phyloP scores from a whole-genome alignment of 53 echinoderm and acorn worm species.

The Mesocentrotus franciscanus region DNA sequence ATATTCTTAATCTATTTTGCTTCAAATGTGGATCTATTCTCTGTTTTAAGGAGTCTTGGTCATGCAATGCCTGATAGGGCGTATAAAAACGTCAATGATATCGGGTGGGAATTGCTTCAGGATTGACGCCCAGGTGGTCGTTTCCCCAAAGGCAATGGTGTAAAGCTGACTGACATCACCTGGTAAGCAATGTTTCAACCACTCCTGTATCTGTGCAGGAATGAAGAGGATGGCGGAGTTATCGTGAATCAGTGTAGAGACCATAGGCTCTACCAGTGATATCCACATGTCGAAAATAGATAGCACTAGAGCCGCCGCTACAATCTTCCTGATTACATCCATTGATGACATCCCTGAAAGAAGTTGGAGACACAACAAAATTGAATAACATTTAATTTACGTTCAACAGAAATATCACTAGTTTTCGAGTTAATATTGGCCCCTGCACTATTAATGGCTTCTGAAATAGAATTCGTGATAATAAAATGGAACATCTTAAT shows the following conservation, averaged over 20 bases:
- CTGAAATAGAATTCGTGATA: too few species aligned
- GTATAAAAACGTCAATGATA: background rate
- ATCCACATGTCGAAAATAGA: background rate
- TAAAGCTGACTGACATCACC: background rate
- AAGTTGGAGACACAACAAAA: background rate
- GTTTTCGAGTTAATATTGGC: background rate
- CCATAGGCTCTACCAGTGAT: background rate
- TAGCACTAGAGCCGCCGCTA: slow-evolving; percentile 34
- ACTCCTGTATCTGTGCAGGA: background rate
- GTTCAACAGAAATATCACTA: background rate
- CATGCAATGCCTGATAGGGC: slow-evolving; percentile 6
- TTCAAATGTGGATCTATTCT: background rate
- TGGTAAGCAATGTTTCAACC: slow-evolving; percentile 23
- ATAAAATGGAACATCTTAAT: background rate
- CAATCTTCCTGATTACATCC: slow-evolving; percentile 27
- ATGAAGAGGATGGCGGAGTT: background rate
- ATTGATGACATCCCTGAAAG: slow-evolving; percentile 15
- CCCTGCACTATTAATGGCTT: background rate
- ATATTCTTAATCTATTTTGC: background rate
- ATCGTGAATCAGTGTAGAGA: background rate
- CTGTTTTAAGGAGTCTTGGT: background rate
- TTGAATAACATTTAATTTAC: too few species aligned
- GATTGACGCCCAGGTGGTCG: background rate
- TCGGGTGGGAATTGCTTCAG: slow-evolving; percentile 9
- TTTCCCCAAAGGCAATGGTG: background rate